A percentile compares a stretch with the other conserved stretches of the same genome.
Evolutionary conservation across 2,797 vertebrate genomes (phyloP).

Genomic region (Microtus californicus): DNA sequence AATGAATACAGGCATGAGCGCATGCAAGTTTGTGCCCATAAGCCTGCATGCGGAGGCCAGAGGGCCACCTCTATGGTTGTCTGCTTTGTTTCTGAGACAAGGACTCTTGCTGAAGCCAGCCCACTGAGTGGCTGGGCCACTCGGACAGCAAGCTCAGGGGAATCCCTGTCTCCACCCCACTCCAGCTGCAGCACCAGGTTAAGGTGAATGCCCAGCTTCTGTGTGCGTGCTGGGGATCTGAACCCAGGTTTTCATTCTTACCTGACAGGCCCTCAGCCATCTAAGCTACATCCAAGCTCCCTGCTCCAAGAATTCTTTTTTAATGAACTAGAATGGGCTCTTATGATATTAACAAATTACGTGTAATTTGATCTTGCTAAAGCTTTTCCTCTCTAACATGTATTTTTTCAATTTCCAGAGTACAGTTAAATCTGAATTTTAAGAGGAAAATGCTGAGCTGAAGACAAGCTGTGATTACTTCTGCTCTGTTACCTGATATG

Average conservation of each 20-base stretch:
- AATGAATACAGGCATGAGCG: neutral
- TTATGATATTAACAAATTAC: neutral
- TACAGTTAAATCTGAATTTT: slow-evolving; percentile 19
- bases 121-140: neutral
- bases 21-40: neutral
- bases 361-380: slow-evolving; percentile 47
- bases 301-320: neutral
- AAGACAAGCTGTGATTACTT: slow-evolving; percentile 37
- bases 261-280: neutral
- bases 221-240: neutral
- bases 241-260: too few relatives aligned
- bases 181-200: neutral
- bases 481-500: neutral
- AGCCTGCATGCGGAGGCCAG: neutral
- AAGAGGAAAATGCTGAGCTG: neutral
- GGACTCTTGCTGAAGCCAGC: neutral
- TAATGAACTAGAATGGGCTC: slow-evolving; percentile 14
- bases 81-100: neutral
- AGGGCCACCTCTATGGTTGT: neutral
- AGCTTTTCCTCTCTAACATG: neutral
- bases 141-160: neutral
- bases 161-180: neutral
- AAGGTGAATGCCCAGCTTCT: neutral
- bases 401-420: slow-evolving; percentile 19
- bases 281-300: neutral